These are phyloP conservation scores for Cyanistes caeruleus DNA, from an alignment of 2,113 vertebrate genomes.

Conservation along the genomic window DNA sequence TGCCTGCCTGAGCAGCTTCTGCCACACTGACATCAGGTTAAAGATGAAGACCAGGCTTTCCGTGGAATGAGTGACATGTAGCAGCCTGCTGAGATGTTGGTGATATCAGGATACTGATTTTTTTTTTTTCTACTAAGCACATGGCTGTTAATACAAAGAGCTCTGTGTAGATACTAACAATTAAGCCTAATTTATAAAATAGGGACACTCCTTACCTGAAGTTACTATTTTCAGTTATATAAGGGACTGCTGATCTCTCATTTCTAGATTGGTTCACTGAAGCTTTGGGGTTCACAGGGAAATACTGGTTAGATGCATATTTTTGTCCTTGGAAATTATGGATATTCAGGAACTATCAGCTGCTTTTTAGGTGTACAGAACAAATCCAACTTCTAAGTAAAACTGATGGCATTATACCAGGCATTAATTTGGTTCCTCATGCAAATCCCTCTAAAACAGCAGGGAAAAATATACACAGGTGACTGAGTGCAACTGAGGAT, in stretches of 20 bases:
- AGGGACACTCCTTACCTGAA: not conserved
- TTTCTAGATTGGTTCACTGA: not conserved
- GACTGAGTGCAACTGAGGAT: not conserved
- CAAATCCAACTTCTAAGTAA: not conserved
- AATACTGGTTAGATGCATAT: not conserved
- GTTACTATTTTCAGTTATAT: not conserved
- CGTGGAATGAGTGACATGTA: slow-evolving; percentile 57
- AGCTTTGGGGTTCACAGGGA: not conserved
- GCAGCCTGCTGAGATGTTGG: slow-evolving; percentile 55
- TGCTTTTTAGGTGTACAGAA: not conserved
- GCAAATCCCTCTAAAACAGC: not conserved
- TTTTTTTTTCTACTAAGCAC: not conserved
- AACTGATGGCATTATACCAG: accelerated
- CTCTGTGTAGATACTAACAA: not conserved
- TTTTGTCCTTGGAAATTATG: not conserved
- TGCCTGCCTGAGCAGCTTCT: not conserved
- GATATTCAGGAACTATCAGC: not conserved
- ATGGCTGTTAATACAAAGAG: slow-evolving; percentile 47
- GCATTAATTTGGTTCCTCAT: not conserved
- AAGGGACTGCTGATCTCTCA: not conserved
- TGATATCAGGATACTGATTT: slow-evolving; percentile 5
- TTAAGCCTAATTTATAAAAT: slow-evolving; percentile 38
- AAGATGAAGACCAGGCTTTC: slow-evolving; percentile 29
- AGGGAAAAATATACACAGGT: not conserved
- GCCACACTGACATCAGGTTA: not conserved